Percentiles rank a stretch among this genome's conserved stretches.
Evolutionary conservation across 2,113 vertebrate genomes (phyloP).

Genomic region (Myotis lucifugus): DNA sequence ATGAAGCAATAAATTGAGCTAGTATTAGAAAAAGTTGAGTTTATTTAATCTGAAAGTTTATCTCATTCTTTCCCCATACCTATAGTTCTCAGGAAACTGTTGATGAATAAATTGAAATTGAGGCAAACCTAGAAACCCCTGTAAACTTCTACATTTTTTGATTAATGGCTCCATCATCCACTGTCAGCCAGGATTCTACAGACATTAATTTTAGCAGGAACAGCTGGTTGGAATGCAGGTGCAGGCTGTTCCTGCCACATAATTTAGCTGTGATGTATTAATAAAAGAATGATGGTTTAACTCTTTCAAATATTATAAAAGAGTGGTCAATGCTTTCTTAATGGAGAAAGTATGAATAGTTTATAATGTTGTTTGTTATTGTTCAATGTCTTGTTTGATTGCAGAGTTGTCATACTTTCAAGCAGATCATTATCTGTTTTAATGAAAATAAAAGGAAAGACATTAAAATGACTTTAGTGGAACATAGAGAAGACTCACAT

Average conservation of each 20-base stretch:
- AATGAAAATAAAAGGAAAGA: neutral
- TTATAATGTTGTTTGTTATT: conserved; percentile 34
- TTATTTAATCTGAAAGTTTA: conserved; percentile 19
- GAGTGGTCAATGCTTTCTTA: conserved; percentile 1
- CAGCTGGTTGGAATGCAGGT: conserved; percentile 60
- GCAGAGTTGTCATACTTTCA: neutral
- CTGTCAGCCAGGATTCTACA: conserved; percentile 54
- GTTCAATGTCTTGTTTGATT: conserved; percentile 7
- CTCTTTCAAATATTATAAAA: conserved; percentile 6
- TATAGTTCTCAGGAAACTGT: conserved; percentile 24
- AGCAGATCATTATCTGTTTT: neutral
- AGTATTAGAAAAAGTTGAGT: neutral
- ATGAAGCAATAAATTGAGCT: neutral
- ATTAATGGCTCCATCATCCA: conserved; percentile 61
- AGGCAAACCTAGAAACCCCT: conserved; percentile 37
- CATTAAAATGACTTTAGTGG: neutral
- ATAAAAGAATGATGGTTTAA: conserved; percentile 58
- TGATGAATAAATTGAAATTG: conserved; percentile 51
- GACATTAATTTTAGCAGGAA: conserved; percentile 70
- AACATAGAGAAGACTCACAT: neutral
- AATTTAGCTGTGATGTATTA: conserved; percentile 59
- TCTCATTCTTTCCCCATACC: conserved; percentile 4
- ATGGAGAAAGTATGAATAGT: neutral
- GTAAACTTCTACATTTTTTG: conserved; percentile 61
- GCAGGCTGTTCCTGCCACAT: conserved; percentile 48